phyloP scores from a whole-genome alignment of 2,113 vertebrate species.

The Corydoras sp. region DNA sequence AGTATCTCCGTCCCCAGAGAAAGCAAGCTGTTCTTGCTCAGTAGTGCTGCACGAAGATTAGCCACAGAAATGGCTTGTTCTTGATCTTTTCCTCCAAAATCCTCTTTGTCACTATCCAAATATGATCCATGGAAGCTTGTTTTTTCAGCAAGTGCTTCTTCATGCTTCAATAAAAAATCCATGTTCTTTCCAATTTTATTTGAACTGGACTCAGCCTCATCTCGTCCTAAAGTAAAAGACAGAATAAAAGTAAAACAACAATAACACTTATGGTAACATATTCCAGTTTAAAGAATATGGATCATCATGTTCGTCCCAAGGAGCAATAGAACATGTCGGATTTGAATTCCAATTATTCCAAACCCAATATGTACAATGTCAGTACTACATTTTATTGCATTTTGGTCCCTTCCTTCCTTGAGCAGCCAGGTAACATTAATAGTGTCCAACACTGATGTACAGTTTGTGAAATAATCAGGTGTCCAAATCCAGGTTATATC shows the following conservation, averaged over 20 bases:
- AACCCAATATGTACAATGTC: too few species aligned
- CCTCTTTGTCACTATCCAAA: constrained; percentile 77
- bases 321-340: too few species aligned
- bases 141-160: constrained; percentile 76
- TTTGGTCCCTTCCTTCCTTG: too few species aligned
- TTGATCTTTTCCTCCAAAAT: constrained; percentile 54
- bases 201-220: constrained; percentile 78
- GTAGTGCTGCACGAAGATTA: constrained; percentile 88
- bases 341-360: too few species aligned
- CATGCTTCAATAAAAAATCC: constrained; percentile 75
- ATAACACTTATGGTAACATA: background rate
- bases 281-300: background rate
- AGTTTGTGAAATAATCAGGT: too few species aligned
- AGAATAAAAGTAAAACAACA: constrained; percentile 27
- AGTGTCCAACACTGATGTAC: too few species aligned
- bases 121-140: constrained; percentile 70
- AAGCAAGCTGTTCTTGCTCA: constrained; percentile 96
- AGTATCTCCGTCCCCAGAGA: constrained; percentile 90
- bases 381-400: too few species aligned
- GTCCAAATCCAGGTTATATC: too few species aligned
- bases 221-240: constrained; percentile 62
- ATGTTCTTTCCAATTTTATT: constrained; percentile 77
- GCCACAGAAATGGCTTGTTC: constrained; percentile 72
- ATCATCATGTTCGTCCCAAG: constrained; percentile 6
- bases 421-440: too few species aligned